A percentile compares a stretch with the other conserved stretches of the same genome.
phyloP scores from a whole-genome alignment of 2,113 vertebrate species.

The Hylia prasina region DNA sequence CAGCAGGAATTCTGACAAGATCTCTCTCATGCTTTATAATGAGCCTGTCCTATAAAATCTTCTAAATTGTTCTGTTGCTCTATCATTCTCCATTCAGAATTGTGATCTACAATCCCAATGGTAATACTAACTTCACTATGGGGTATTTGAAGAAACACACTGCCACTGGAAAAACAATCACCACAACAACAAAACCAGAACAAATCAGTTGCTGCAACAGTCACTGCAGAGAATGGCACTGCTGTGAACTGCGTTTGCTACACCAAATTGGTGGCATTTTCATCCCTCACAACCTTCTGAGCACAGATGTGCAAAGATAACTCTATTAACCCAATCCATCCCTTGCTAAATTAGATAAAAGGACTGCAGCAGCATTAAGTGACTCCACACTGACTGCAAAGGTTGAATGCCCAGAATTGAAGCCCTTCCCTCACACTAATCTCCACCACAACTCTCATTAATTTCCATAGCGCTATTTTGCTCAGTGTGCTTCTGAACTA shows the following conservation, averaged over 20 bases:
- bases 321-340: not conserved
- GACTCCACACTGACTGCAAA: not conserved
- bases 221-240: not conserved
- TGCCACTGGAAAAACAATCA: not conserved
- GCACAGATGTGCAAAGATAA: not conserved
- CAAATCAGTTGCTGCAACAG: not conserved
- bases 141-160: not conserved
- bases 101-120: not conserved
- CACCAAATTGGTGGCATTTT: not conserved
- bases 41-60: not conserved
- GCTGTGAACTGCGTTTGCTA: not conserved
- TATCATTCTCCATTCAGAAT: not conserved
- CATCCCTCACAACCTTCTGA: not conserved
- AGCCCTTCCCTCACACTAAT: not conserved
- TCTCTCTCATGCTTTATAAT: not conserved
- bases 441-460: not conserved
- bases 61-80: not conserved
- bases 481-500: not conserved
- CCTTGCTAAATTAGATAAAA: not conserved
- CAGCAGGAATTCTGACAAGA: not conserved
- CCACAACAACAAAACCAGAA: not conserved
- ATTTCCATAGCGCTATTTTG: not conserved
- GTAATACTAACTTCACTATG: not conserved
- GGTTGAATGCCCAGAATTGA: rapidly evolving
- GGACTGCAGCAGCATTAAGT: not conserved